Base-by-base conservation (phyloP, 1,140 invertebrate genomes). In the Capitella teleta region DNA sequence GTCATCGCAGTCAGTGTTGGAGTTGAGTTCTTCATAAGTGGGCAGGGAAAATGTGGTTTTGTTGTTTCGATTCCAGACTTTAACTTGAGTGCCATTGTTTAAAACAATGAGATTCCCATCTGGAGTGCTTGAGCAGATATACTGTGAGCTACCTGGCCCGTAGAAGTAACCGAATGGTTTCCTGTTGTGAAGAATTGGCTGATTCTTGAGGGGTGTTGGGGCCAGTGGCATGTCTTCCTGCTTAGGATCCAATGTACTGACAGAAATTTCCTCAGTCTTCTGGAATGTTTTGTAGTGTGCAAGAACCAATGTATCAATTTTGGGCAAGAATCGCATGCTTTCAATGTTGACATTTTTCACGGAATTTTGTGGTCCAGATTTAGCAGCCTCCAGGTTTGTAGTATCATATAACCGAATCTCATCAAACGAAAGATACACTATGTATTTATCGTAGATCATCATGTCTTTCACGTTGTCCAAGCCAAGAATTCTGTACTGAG, bases 21-120 rank as follows among this genome's bases (percentile, higher is more conserved):
- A n/a, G n/a, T n/a, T n/a, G n/a, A n/a, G 16, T 30, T 26, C 28
- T 18, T 28, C 45, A 12, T 47, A 23, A 4, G 45, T n/a, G 10
- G 30, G 14, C 14, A 32, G 28, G 2, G 45, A 19, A 5, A 47
- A 23, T 30, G 28, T 32, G 28, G 45, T 26, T 1, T 32, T 16
- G 12, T 8, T 30, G 18, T 40, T 24, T 1, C 30, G 30, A 18
- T 49, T 37, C 47, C 30, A 38, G 16, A 49, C 47, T 23, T 36
- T 37, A 24, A 49, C 47, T 19, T 25, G 25, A 23, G 24, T 21
- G 24, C 47, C 47, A 23, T 16, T 21, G 34, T 49, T 49, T 32
- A 49, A 18, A 28, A 41, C 37, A 28, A 49, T 28, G 16, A 49
- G 23, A 14, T 24, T 37, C 21, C 47, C 47, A 21, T 49, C 47